Conservation (phyloP, 1,140 invertebrate genomes). For the Drosophila sp. region DNA sequence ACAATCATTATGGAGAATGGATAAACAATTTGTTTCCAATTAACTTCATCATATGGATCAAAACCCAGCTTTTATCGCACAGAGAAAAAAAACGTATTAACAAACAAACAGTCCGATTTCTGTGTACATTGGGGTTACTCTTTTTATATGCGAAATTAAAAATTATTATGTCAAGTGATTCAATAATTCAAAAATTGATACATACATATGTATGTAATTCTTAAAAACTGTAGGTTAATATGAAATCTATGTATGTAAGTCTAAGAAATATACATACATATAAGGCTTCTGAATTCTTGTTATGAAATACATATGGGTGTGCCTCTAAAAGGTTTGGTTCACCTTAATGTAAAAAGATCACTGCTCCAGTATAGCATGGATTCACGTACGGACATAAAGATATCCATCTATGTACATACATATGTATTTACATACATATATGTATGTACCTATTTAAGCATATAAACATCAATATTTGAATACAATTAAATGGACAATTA, state of each 20-base stretch:
- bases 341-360: slow-evolving; percentile 1
- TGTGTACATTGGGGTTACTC: too few relatives aligned
- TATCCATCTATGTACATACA: slow-evolving; percentile 14
- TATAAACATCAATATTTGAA: slow-evolving; percentile 9
- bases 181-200: too few relatives aligned
- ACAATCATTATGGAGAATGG: slow-evolving; percentile 13
- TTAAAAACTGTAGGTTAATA: too few relatives aligned
- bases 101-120: neutral
- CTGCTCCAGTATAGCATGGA: neutral
- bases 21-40: slow-evolving; percentile 6
- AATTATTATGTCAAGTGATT: too few relatives aligned
- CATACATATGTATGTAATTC: too few relatives aligned
- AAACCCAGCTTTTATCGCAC: neutral
- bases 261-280: too few relatives aligned
- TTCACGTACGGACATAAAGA: neutral
- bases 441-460: neutral
- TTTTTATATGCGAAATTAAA: too few relatives aligned
- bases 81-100: neutral
- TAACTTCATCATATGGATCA: slow-evolving; percentile 11
- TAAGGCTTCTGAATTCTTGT: too few relatives aligned
- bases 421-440: neutral
- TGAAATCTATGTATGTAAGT: too few relatives aligned
- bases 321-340: neutral
- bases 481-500: slow-evolving; percentile 5
- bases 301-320: too few relatives aligned